Evolutionary conservation across 2,888 invertebrate species (phyloP), one percentile per base, ranked within the genome.

Genomic region (Scrobipalpa costella): DNA sequence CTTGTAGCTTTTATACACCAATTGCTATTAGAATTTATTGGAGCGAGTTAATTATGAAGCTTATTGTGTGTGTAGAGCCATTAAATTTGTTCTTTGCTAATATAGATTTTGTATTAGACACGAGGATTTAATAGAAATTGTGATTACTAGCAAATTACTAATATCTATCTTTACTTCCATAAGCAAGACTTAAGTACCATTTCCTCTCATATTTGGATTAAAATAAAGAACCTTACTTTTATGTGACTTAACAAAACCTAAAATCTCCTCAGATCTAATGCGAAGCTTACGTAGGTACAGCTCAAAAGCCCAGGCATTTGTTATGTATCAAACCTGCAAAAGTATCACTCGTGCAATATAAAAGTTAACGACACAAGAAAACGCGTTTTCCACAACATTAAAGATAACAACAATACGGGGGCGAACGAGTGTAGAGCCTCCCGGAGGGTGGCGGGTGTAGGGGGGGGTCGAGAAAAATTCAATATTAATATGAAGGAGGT

Each of bases 401-500:
- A 91, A 92, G 91, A 91, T 92, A 92, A 92, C 88, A 90, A 89
- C 90, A 90, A 91, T 91, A 91, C 88, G 90, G 88, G 88, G 90
- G 90, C 85, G 89, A 88, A 88, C 84, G 90, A 89, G 89, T 87
- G 84, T 89, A 90, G 88, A 89, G 90, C 90, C 90, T 90, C 90
- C 90, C 88, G 87, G 84, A 84, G 86, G 91, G 90, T 85, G 88
- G 86, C 81, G 81, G 84, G 86, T 82, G n/a, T n/a, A n/a, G n/a
- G n/a, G n/a, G 92, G 88, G 92, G 92, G 92, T 91, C 92, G 92
- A 92, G 91, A 94, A 94, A 94, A 95, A 94, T 95, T 94, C 94
- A 94, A 95, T 95, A 95, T 95, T 95, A 95, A 95, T 95, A 95
- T 94, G 93, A 92, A 93, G 93, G 93, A 92, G 93, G 93, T 93